Conservation (phyloP, 2,113 vertebrate species). For the Corythornis vintsioides region DNA sequence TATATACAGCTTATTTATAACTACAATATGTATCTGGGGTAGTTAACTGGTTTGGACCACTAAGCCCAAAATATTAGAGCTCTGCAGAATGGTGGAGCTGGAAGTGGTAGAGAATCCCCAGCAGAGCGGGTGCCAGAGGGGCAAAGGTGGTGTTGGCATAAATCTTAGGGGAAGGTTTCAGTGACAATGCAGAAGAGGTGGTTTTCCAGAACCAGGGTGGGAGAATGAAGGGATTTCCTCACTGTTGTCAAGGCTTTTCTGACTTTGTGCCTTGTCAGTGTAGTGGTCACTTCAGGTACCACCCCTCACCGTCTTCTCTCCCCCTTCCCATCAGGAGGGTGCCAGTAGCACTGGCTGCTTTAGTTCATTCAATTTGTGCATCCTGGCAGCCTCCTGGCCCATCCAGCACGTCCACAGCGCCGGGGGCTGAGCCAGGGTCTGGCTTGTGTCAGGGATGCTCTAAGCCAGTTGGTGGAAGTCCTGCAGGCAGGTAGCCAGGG, state of each 20-base stretch:
- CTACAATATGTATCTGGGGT: neutral
- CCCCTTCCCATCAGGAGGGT: rapidly evolving
- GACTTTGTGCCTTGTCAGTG: neutral
- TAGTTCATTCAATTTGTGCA: rapidly evolving
- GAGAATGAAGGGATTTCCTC: neutral
- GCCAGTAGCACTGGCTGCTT: neutral
- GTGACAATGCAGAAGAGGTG: neutral
- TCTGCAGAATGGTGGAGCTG: neutral
- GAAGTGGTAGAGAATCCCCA: neutral
- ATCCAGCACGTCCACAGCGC: neutral
- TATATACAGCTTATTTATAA: neutral
- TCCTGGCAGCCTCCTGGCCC: neutral
- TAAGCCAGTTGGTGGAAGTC: constrained; percentile 37
- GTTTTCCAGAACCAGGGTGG: neutral
- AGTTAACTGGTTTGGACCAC: neutral
- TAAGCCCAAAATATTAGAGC: neutral
- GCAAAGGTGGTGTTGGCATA: neutral
- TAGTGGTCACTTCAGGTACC: rapidly evolving
- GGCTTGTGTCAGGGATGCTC: neutral
- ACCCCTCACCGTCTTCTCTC: neutral
- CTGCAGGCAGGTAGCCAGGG: constrained; percentile 46
- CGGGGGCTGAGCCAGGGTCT: neutral
- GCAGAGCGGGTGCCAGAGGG: neutral
- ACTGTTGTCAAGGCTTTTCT: neutral
- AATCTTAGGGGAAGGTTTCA: neutral